Conservation (phyloP, 2,888 invertebrate genomes). For the Hydroisotoma schaefferi region DNA sequence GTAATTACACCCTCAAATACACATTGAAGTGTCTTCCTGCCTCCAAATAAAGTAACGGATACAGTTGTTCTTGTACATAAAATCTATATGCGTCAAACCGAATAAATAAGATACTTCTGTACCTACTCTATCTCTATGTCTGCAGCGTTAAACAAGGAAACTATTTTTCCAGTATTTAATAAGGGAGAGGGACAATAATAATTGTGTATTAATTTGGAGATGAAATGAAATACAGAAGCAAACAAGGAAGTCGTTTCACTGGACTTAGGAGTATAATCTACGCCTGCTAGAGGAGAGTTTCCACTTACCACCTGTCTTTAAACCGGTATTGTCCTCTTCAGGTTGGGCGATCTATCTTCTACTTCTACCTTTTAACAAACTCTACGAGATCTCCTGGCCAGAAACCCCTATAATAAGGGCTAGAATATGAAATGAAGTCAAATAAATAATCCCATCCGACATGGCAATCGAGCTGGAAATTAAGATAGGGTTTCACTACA, state of each 20-base stretch:
- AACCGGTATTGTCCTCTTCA: conserved; percentile 9
- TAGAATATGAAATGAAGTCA: conserved; percentile 1
- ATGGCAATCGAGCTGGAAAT: not conserved
- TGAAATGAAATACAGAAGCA: conserved; percentile 15
- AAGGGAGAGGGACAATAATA: conserved; percentile 4
- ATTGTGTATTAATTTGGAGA: not conserved
- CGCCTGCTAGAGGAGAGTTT: no score
- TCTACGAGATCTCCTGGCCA: not conserved
- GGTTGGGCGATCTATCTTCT: no score
- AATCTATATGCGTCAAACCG: not conserved
- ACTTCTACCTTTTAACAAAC: no score
- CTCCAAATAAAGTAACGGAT: not conserved
- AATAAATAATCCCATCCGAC: conserved; percentile 3
- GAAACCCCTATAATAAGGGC: conserved; percentile 1
- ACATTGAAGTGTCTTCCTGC: not conserved
- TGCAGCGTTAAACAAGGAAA: not conserved
- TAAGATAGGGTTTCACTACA: conserved; percentile 3
- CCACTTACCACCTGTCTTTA: conserved; percentile 46
- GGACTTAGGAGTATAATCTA: conserved; percentile 33
- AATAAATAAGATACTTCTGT: not conserved
- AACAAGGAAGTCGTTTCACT: conserved; percentile 44
- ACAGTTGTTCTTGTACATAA: not conserved
- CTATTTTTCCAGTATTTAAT: not conserved
- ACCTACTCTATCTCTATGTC: no score
- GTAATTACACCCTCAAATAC: not conserved